Base-by-base conservation (phyloP, 2,888 invertebrate species). In the Tipula lateralis region DNA sequence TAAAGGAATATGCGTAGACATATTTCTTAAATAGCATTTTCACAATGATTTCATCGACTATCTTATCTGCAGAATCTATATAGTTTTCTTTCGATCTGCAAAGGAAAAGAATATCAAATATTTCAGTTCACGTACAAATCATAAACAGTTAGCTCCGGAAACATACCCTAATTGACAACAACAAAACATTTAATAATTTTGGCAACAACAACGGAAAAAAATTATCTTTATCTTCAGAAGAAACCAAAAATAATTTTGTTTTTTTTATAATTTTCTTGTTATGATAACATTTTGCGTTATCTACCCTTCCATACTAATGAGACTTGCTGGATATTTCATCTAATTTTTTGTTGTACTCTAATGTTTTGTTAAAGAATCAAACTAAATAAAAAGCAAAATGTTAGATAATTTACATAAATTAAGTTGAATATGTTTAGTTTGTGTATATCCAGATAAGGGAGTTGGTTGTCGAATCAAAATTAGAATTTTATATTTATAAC, bases 101-200 rank as follows among this genome's bases (percentile, higher is more conserved):
- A 24, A 24, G 6, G 24, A 66, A 24, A 9, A 24, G 12, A 66
- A 66, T 24, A 66, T 66, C 66, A 66, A 24, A 66, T 66, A 66
- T 66, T 66, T 66, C 66, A 66, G 24, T 66, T 19, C 66, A 66
- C 66, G 66, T 66, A 66, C 66, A 66, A 66, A 66, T 66, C 66
- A 66, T 66, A 66, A 66, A 66, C 66, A 66, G 66, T 66, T 19
- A 66, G 24, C 19, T 66, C 24, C 66, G 66, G 66, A 66, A 66
- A 66, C 66, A 24, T 24, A 66, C 66, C 66, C 66, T 66, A 66
- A 66, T 66, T 24, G 66, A 66, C 19, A 66, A 9, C 66, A 66
- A 66, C 66, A 66, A 24, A 66, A 66, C 66, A 66, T 66, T 66
- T 66, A 19, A 66, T 66, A 66, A 66, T 66, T 66, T 66, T 16